These are phyloP conservation scores for Lithosia quadra DNA, from an alignment of 2,888 invertebrate genomes.

Conservation along the genomic window DNA sequence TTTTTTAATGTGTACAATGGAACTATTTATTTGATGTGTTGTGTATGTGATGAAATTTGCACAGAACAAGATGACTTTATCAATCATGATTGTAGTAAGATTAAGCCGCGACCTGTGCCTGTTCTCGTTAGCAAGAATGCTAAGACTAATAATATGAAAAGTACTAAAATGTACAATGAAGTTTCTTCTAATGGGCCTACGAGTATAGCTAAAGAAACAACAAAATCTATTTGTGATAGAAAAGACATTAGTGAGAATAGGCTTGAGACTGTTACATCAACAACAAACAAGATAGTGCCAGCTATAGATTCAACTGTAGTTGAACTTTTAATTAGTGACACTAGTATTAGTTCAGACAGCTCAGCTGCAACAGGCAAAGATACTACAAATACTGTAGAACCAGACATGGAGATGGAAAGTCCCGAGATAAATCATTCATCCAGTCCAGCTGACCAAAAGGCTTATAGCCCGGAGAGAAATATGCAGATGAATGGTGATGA, in stretches of 20 bases:
- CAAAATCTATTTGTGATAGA: conserved; percentile 64
- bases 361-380: conserved; percentile 66
- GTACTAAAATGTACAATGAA: conserved; percentile 65
- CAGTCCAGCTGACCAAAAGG: conserved; percentile 60
- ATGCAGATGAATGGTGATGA: conserved; percentile 73
- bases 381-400: conserved; percentile 65
- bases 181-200: conserved; percentile 68
- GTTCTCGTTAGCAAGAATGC: conserved; percentile 81
- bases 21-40: conserved; percentile 92
- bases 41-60: conserved; percentile 93
- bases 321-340: conserved; percentile 68
- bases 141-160: conserved; percentile 72
- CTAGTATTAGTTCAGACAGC: conserved; percentile 67
- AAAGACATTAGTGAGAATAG: conserved; percentile 67
- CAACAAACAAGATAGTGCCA: conserved; percentile 56
- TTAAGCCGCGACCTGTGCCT: conserved; percentile 83
- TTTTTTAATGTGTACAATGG: conserved; percentile 89
- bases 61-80: conserved; percentile 92
- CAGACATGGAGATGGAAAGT: conserved; percentile 67
- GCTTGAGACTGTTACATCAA: conserved; percentile 61
- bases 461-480: conserved; percentile 52
- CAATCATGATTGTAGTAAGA: conserved; percentile 89
- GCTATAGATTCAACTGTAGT: conserved; percentile 51
- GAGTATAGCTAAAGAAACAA: conserved; percentile 60
- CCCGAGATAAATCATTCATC: conserved; percentile 58